Evolutionary conservation across 2,113 vertebrate genomes (phyloP).

Genomic region (Gadus macrocephalus): DNA sequence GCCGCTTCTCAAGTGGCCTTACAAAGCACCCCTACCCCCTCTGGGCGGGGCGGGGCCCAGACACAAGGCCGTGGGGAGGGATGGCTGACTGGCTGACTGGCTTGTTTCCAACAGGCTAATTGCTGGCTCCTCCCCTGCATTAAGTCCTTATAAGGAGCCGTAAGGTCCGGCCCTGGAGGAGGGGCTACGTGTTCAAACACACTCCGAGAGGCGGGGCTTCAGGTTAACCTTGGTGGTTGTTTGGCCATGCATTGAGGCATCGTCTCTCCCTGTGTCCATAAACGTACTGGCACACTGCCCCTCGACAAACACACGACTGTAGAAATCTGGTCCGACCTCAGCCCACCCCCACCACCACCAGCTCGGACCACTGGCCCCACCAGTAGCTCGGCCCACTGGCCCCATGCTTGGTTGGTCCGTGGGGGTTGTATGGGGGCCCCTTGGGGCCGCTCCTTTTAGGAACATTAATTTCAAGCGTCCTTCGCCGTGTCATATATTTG

Average conservation of each 20-base stretch:
- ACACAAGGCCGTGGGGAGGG: slow-evolving; percentile 42
- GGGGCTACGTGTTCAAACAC: slow-evolving; percentile 28
- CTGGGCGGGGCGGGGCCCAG: slow-evolving; percentile 54
- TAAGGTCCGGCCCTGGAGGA: slow-evolving; percentile 24
- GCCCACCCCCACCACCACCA: too few species aligned
- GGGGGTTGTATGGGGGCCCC: too few species aligned
- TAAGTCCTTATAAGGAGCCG: slow-evolving; percentile 47
- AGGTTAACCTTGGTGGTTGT: not conserved
- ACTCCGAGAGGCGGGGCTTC: slow-evolving; percentile 29
- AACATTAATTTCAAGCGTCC: too few species aligned
- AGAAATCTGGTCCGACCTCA: too few species aligned
- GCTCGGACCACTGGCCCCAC: too few species aligned
- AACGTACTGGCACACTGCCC: too few species aligned
- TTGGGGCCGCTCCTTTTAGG: too few species aligned
- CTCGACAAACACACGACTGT: too few species aligned
- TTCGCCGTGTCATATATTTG: slow-evolving; percentile 28
- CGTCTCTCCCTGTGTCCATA: too few species aligned
- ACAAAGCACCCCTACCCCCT: slow-evolving; percentile 59
- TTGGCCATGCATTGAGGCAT: too few species aligned
- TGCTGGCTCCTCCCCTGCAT: slow-evolving; percentile 49
- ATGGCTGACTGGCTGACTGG: slow-evolving; percentile 36
- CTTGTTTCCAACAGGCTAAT: slow-evolving; percentile 67
- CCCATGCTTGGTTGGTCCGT: too few species aligned
- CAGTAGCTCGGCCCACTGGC: too few species aligned
- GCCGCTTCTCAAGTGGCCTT: slow-evolving; percentile 64